These are phyloP conservation scores for Notocelia uddmanniana DNA, from an alignment of 2,888 invertebrate species.

Conservation along the genomic window DNA sequence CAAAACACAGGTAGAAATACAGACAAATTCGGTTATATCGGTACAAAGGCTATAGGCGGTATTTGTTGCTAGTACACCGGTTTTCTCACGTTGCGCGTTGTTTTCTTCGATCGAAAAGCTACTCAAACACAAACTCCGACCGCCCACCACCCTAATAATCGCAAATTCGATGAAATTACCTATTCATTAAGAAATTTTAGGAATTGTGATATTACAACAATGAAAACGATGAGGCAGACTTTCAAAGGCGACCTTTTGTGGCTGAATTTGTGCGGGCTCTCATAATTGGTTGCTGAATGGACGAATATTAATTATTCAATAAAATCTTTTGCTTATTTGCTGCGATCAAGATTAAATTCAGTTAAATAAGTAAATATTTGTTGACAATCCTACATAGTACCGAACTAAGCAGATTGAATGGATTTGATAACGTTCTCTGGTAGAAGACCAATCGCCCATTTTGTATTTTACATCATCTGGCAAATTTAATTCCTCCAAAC, in stretches of 20 bases:
- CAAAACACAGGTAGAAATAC: too few species aligned
- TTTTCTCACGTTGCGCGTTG: too few species aligned
- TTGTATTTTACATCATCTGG: neutral
- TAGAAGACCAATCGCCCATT: too few species aligned
- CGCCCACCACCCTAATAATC: neutral
- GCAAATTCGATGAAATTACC: neutral
- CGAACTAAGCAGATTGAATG: too few species aligned
- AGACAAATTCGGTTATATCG: too few species aligned
- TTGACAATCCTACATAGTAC: too few species aligned
- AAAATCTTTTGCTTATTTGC: slow-evolving; percentile 10
- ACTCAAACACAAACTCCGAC: too few species aligned
- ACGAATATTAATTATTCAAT: slow-evolving; percentile 25
- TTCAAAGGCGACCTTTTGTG: slow-evolving; percentile 10
- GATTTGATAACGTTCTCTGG: too few species aligned
- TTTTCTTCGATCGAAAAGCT: too few species aligned
- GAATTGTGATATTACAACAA: neutral
- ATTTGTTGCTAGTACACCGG: too few species aligned
- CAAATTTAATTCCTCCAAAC: neutral
- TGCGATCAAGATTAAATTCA: neutral
- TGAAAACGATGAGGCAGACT: slow-evolving; percentile 13
- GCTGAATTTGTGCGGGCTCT: slow-evolving; percentile 1
- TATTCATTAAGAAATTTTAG: neutral
- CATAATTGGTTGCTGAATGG: slow-evolving; percentile 23
- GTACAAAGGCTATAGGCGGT: too few species aligned
- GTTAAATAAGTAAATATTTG: neutral